Conservation (phyloP, 2,113 vertebrate genomes). For the Hylia prasina region DNA sequence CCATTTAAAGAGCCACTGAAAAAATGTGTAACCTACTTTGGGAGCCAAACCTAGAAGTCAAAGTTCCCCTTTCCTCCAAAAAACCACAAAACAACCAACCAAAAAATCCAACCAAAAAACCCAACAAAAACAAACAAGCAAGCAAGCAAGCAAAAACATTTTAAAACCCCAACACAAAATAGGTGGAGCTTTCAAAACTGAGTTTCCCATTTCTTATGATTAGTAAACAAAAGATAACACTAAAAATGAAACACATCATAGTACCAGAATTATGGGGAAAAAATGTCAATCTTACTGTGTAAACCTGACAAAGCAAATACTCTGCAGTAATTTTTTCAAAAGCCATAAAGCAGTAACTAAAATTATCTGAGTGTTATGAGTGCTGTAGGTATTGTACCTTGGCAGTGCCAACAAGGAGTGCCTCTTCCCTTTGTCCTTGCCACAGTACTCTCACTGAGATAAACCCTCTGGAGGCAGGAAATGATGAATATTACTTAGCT, state of each 20-base stretch:
- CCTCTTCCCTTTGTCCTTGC: not conserved
- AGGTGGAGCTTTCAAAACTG: not conserved
- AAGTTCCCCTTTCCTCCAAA: not conserved
- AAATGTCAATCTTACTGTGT: not conserved
- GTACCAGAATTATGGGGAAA: not conserved
- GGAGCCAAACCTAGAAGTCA: not conserved
- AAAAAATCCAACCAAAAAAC: not conserved
- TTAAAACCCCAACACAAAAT: not conserved
- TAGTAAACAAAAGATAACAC: not conserved
- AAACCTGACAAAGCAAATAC: not conserved
- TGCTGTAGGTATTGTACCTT: not conserved
- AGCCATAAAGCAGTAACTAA: not conserved
- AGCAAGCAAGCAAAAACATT: not conserved
- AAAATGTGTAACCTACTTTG: not conserved
- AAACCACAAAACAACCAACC: not conserved
- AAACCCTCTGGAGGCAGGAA: not conserved
- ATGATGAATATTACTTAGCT: too few species aligned
- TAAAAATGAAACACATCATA: not conserved
- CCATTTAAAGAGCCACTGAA: not conserved
- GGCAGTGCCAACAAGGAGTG: not conserved
- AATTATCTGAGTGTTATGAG: not conserved
- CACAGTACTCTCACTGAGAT: not conserved
- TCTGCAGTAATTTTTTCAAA: not conserved
- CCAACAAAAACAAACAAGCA: not conserved
- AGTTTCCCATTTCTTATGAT: not conserved